Evolutionary conservation across 2,113 vertebrate genomes (phyloP).

Genomic region (Anser brachyrhynchus): DNA sequence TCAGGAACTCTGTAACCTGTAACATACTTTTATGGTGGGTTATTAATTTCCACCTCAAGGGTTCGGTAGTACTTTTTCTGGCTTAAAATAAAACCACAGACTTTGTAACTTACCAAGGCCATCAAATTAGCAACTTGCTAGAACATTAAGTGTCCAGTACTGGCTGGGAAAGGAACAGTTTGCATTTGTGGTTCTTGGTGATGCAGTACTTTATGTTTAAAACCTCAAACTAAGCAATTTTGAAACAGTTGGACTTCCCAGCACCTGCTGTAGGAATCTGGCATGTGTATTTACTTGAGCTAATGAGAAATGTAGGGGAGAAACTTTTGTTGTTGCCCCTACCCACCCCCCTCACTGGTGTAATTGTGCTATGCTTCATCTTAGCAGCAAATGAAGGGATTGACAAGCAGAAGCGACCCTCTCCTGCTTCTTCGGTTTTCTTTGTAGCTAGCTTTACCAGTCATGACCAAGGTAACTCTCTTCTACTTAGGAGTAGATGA

Average conservation of each 20-base stretch:
- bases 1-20: neutral
- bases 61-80: neutral
- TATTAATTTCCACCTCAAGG: neutral
- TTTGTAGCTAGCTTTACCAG: neutral
- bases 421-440: neutral
- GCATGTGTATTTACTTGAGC: neutral
- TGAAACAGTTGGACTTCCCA: neutral
- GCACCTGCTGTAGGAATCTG: neutral
- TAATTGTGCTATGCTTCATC: neutral
- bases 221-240: neutral
- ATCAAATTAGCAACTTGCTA: neutral
- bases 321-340: neutral
- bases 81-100: neutral
- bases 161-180: neutral
- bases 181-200: neutral
- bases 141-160: neutral
- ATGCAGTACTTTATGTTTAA: neutral
- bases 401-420: neutral
- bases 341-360: accelerated
- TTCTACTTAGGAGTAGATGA: accelerated
- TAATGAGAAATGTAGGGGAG: neutral
- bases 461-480: neutral
- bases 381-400: neutral
- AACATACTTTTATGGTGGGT: neutral
- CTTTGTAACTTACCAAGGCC: neutral